These are phyloP conservation scores for Alauda arvensis DNA, from an alignment of 2,797 vertebrate genomes.

Conservation along the genomic window DNA sequence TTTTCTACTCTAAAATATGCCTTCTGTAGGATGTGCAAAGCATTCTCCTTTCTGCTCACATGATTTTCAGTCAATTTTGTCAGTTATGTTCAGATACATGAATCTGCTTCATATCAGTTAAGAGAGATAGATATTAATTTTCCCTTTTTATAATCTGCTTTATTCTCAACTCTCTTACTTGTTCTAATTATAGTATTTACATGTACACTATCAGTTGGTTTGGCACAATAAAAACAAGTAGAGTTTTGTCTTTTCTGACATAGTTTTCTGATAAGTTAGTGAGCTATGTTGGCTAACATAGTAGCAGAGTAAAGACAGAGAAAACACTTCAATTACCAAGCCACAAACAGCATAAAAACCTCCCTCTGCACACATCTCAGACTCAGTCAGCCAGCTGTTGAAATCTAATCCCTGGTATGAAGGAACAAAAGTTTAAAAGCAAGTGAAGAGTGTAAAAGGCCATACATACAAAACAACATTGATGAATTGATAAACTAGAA, in stretches of 20 bases:
- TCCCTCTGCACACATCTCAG: not conserved
- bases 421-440: not conserved
- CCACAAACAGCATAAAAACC: not conserved
- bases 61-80: not conserved
- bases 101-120: not conserved
- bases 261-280: not conserved
- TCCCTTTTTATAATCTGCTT: not conserved
- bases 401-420: not conserved
- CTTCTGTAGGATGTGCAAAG: not conserved
- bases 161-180: not conserved
- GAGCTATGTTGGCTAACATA: not conserved
- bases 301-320: not conserved
- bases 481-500: not conserved
- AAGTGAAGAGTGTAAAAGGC: not conserved
- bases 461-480: fast-evolving
- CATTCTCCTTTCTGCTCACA: not conserved
- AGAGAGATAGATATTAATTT: not conserved
- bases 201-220: not conserved
- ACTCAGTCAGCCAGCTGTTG: not conserved
- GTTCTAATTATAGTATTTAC: not conserved
- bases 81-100: not conserved
- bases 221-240: not conserved
- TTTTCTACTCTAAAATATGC: not conserved
- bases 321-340: not conserved
- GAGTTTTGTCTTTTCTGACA: not conserved